A percentile compares a stretch with the other conserved stretches of the same genome.
phyloP scores from a whole-genome alignment of 2,113 vertebrate species.

The Tichodroma muraria region DNA sequence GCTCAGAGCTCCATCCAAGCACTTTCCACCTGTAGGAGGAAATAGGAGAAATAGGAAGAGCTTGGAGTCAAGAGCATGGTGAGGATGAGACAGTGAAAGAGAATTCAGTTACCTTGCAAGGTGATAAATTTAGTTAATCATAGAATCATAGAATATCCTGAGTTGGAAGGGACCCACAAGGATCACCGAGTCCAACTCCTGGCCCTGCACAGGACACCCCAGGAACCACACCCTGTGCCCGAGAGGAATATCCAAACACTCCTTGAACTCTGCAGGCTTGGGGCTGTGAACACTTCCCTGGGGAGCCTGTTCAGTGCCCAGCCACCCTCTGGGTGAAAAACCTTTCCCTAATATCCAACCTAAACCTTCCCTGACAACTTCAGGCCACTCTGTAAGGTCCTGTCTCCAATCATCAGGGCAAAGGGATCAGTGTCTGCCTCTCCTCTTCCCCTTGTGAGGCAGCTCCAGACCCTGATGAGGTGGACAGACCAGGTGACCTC shows the following conservation, averaged over 20 bases:
- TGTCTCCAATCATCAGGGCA: neutral
- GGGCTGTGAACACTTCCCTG: neutral
- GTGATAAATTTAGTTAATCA: neutral
- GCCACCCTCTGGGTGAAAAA: neutral
- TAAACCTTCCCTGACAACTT: neutral
- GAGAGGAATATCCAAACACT: rapidly evolving
- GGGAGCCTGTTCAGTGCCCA: neutral
- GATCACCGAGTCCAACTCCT: neutral
- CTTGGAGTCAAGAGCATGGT: rapidly evolving
- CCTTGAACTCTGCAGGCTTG: neutral
- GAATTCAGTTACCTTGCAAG: neutral
- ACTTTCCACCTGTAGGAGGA: neutral
- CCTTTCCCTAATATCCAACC: rapidly evolving
- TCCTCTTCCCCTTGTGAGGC: neutral
- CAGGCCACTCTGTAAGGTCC: neutral
- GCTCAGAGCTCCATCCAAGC: neutral
- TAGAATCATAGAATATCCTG: neutral
- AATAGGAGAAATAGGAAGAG: neutral
- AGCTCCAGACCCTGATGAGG: neutral
- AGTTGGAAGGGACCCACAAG: neutral
- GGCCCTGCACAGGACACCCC: neutral
- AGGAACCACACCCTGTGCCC: neutral
- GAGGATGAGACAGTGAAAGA: neutral
- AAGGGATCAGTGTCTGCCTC: neutral
- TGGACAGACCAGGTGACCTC: neutral